Conservation (phyloP, 2,888 invertebrate species). For the Drosophila atroscutellata region DNA sequence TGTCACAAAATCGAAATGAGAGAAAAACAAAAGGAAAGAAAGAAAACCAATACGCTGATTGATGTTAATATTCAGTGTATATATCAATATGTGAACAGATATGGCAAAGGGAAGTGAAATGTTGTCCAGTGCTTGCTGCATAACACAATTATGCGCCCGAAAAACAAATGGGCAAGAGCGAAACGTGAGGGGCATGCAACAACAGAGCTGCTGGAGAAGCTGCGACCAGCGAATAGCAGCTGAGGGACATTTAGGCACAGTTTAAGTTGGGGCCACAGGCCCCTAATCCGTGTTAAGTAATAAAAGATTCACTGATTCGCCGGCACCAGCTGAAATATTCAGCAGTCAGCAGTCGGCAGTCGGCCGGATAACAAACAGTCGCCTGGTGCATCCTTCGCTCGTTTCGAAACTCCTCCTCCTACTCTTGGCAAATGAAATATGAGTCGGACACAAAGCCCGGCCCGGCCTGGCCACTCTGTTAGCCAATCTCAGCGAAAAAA, state of each 20-base stretch:
- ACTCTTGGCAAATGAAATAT: conserved; percentile 65
- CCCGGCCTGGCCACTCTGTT: conserved; percentile 9
- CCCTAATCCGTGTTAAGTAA: conserved; percentile 67
- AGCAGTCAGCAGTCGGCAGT: conserved; percentile 56
- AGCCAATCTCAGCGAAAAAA: conserved; percentile 55
- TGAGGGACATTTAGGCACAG: conserved; percentile 27
- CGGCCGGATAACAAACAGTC: conserved; percentile 30
- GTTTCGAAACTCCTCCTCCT: not conserved
- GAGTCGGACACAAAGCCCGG: conserved; percentile 44
- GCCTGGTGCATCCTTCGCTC: conserved; percentile 49
- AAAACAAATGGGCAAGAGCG: conserved; percentile 31
- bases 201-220: not conserved
- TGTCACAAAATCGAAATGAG: conserved; percentile 7
- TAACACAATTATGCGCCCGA: conserved; percentile 65
- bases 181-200: conserved; percentile 65
- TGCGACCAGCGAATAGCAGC: not conserved
- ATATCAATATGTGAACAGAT: conserved; percentile 24
- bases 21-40: conserved; percentile 3
- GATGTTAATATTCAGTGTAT: conserved; percentile 63
- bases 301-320: conserved; percentile 65
- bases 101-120: not conserved
- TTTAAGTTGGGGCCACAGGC: conserved; percentile 5
- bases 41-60: conserved; percentile 63
- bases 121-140: conserved; percentile 36
- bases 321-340: conserved; percentile 65